These are phyloP conservation scores for Perdix hodgsoniae DNA, from an alignment of 2,797 vertebrate species.

Conservation along the genomic window DNA sequence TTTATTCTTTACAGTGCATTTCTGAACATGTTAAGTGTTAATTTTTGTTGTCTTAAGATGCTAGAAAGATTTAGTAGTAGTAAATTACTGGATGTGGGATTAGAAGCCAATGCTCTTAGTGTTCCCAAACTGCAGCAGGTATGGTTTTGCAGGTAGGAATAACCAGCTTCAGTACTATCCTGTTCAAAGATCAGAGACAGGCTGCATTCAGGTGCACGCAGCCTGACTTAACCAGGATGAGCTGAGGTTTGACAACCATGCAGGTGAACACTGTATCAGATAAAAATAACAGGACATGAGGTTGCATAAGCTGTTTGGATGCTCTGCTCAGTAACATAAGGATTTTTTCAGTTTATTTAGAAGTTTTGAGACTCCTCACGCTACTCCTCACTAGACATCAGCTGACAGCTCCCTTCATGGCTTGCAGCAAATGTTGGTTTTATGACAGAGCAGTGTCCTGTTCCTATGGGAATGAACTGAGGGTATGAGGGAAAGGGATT, in stretches of 20 bases:
- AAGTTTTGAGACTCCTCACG: neutral
- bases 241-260: neutral
- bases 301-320: neutral
- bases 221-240: neutral
- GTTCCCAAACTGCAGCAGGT: neutral
- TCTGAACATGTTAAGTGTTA: neutral
- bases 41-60: neutral
- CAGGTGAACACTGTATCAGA: neutral
- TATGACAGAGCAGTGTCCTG: neutral
- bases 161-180: neutral
- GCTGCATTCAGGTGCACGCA: neutral
- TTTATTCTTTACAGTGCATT: neutral
- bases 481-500: neutral
- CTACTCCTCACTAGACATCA: neutral
- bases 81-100: neutral
- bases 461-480: neutral
- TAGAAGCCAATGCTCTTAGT: neutral
- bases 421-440: neutral
- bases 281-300: neutral
- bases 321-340: neutral
- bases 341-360: neutral
- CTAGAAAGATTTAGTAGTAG: neutral
- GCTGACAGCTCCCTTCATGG: neutral
- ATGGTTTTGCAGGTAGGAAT: neutral
- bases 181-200: neutral